phyloP scores from a whole-genome alignment of 2,797 vertebrate genomes.

The Oophaga sylvatica region DNA sequence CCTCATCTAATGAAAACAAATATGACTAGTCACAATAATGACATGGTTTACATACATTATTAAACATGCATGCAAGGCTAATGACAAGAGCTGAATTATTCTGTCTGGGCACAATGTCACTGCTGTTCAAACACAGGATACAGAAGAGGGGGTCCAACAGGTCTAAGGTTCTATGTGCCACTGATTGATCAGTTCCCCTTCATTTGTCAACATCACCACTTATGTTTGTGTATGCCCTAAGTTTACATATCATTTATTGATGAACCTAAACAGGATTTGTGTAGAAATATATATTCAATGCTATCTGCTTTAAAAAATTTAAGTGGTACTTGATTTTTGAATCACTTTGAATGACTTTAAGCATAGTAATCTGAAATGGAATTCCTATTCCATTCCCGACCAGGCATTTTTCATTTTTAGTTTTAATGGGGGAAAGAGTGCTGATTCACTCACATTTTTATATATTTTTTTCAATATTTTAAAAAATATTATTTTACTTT shows the following conservation, averaged over 20 bases:
- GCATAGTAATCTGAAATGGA: too few relatives aligned
- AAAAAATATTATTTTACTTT: too few relatives aligned
- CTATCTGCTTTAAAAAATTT: too few relatives aligned
- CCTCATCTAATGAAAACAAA: constrained; percentile 57
- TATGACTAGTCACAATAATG: constrained; percentile 31
- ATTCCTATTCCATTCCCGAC: too few relatives aligned
- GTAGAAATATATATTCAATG: neutral
- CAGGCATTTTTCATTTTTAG: too few relatives aligned
- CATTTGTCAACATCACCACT: constrained; percentile 29
- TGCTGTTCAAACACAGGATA: constrained; percentile 62
- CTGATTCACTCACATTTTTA: too few relatives aligned
- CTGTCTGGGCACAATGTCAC: constrained; percentile 60
- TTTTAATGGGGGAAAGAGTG: too few relatives aligned
- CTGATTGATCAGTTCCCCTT: constrained; percentile 58
- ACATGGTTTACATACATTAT: constrained; percentile 41
- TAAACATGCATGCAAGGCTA: constrained; percentile 5
- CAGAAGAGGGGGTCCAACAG: constrained; percentile 50
- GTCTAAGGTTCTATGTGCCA: constrained; percentile 36
- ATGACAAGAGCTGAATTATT: constrained; percentile 53
- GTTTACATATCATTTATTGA: neutral
- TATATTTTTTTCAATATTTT: too few relatives aligned
- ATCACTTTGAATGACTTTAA: too few relatives aligned
- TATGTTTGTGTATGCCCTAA: constrained; percentile 3
- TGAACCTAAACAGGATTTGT: neutral
- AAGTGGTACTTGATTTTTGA: too few relatives aligned